Percentiles rank a stretch among this genome's conserved stretches.
These are phyloP conservation scores for Eretmocerus hayati DNA, from an alignment of 2,888 invertebrate species.

Conservation along the genomic window DNA sequence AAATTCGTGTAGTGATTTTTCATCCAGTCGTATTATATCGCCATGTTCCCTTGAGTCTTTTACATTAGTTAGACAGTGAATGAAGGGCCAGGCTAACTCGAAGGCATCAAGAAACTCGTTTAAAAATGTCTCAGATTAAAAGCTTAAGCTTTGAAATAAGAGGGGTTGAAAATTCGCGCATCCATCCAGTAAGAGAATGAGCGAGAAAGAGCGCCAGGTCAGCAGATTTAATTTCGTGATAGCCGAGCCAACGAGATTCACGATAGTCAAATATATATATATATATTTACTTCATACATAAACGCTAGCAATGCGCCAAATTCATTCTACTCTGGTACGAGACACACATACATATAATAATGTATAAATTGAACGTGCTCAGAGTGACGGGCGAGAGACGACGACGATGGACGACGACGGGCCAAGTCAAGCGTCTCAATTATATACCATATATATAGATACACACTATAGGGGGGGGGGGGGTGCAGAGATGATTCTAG, in stretches of 20 bases:
- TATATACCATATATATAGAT: too few species aligned
- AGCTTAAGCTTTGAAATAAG: background rate
- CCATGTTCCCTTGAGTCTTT: too few species aligned
- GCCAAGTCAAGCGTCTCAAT: constrained; percentile 15
- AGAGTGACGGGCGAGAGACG: too few species aligned
- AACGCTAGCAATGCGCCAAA: background rate
- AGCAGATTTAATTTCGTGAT: constrained; percentile 17
- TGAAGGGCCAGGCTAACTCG: background rate
- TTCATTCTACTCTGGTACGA: too few species aligned
- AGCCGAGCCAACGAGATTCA: too few species aligned
- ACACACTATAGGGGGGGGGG: background rate
- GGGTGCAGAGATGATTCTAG: constrained; percentile 3
- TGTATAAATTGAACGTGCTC: too few species aligned
- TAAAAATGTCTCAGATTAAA: constrained; percentile 10
- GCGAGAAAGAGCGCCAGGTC: constrained; percentile 1
- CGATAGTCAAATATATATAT: too few species aligned
- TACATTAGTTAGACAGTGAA: background rate
- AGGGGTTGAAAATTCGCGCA: too few species aligned
- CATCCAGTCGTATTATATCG: too few species aligned
- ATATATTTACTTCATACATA: background rate
- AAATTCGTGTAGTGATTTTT: too few species aligned
- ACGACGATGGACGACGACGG: background rate
- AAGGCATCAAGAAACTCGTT: background rate
- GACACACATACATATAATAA: too few species aligned
- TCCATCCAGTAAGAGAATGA: background rate